A percentile compares a stretch with the other conserved stretches of the same genome.
These are phyloP conservation scores for Cyclophora albipunctata DNA, from an alignment of 2,888 invertebrate genomes.

Conservation along the genomic window DNA sequence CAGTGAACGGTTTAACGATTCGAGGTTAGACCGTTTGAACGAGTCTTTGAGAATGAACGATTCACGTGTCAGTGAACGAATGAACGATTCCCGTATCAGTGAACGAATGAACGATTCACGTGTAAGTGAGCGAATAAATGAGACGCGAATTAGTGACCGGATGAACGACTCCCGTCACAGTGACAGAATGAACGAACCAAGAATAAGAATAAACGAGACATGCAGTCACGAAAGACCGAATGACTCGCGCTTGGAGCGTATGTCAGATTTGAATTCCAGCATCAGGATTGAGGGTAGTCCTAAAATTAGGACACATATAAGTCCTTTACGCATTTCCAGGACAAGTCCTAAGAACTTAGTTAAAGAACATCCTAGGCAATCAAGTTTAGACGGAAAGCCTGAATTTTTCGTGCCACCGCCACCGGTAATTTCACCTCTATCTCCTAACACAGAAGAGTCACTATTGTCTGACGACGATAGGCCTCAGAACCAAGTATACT, in stretches of 20 bases:
- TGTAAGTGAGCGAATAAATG: slow-evolving; percentile 35
- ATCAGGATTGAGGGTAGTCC: slow-evolving; percentile 58
- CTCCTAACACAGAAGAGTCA: slow-evolving; percentile 64
- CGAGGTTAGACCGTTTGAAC: slow-evolving; percentile 30
- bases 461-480: slow-evolving; percentile 56
- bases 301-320: slow-evolving; percentile 49
- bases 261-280: slow-evolving; percentile 55
- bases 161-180: slow-evolving; percentile 23
- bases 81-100: slow-evolving; percentile 3
- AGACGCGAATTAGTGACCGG: slow-evolving; percentile 26
- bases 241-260: slow-evolving; percentile 27
- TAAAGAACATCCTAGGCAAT: slow-evolving; percentile 46
- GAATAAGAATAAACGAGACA: slow-evolving; percentile 11
- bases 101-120: slow-evolving; percentile 19
- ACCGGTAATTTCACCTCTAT: slow-evolving; percentile 48
- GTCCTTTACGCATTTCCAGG: slow-evolving; percentile 35
- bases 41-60: slow-evolving; percentile 17
- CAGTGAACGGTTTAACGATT: slow-evolving; percentile 31
- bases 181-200: slow-evolving; percentile 23
- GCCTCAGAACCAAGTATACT: slow-evolving; percentile 42
- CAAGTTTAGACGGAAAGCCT: slow-evolving; percentile 40
- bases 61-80: slow-evolving; percentile 4
- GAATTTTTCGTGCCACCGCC: slow-evolving; percentile 50
- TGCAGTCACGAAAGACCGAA: slow-evolving; percentile 18
- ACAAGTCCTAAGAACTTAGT: slow-evolving; percentile 27